Evolutionary conservation across 1,140 invertebrate genomes (phyloP).

Genomic region (Trichogramma pretiosum): DNA sequence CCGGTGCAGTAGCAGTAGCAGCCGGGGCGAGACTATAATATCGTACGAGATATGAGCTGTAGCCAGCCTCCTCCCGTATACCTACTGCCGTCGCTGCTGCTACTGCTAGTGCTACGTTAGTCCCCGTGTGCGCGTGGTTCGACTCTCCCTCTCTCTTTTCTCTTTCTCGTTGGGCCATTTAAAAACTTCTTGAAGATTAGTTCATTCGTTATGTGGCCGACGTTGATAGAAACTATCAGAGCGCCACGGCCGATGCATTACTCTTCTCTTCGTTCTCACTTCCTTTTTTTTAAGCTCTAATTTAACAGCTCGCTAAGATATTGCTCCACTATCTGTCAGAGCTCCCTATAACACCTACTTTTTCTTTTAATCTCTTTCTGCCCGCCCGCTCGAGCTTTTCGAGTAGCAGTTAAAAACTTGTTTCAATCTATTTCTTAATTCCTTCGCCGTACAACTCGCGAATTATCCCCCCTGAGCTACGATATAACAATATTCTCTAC

Average conservation of each 20-base stretch:
- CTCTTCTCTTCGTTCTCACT: slow-evolving; percentile 3
- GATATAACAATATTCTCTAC: too few species aligned
- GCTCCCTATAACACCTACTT: background rate
- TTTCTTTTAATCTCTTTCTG: slow-evolving; percentile 1
- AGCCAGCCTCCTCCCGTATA: too few species aligned
- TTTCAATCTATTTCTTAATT: too few species aligned
- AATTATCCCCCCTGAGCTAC: too few species aligned
- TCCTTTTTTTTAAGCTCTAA: slow-evolving; percentile 12
- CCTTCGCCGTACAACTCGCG: too few species aligned
- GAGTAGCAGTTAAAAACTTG: too few species aligned
- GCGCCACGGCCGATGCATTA: slow-evolving; percentile 14
- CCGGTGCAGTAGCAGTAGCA: background rate
- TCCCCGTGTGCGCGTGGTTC: too few species aligned
- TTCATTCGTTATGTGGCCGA: slow-evolving; percentile 19
- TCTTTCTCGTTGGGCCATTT: slow-evolving; percentile 9
- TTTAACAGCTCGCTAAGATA: slow-evolving; percentile 13
- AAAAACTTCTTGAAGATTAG: slow-evolving; percentile 21
- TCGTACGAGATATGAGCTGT: slow-evolving; percentile 16
- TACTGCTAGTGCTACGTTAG: too few species aligned
- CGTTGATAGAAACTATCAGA: slow-evolving; percentile 21
- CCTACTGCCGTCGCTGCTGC: too few species aligned
- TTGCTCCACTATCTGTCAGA: slow-evolving; percentile 13
- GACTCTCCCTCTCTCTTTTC: background rate
- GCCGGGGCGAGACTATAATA: too few species aligned
- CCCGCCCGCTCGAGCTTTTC: too few species aligned